Percentiles rank a stretch among this genome's conserved stretches.
Conservation (phyloP, 1,140 invertebrate species). For the Brachionus asplanchnoidis region DNA sequence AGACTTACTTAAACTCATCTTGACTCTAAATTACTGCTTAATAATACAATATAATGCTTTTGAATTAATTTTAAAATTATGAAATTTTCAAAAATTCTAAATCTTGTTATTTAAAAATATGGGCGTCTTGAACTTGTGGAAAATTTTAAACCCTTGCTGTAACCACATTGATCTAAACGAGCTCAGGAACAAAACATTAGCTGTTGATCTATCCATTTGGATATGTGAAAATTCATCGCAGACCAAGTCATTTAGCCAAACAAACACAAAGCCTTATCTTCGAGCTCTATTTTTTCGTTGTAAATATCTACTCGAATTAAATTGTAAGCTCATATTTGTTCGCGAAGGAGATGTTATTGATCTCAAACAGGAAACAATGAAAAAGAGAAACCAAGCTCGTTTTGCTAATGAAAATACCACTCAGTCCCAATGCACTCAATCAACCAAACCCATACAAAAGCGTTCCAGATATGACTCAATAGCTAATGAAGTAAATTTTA, state of each 20-base stretch:
- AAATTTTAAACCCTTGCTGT: slow-evolving; percentile 49
- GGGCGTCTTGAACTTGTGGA: slow-evolving; percentile 54
- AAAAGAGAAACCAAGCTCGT: slow-evolving; percentile 46
- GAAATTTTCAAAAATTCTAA: background rate
- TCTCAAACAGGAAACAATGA: slow-evolving; percentile 71
- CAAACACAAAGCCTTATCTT: slow-evolving; percentile 49
- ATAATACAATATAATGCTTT: too few relatives aligned
- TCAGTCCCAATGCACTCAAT: background rate
- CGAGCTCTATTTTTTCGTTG: slow-evolving; percentile 67
- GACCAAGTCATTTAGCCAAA: slow-evolving; percentile 47
- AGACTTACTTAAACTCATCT: too few relatives aligned
- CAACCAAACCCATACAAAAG: background rate
- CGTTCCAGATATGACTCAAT: background rate
- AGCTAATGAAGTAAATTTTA: slow-evolving; percentile 26
- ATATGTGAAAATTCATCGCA: slow-evolving; percentile 49
- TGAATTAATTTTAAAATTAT: too few relatives aligned
- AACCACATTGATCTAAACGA: slow-evolving; percentile 45
- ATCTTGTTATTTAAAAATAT: too few relatives aligned
- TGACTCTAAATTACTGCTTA: too few relatives aligned
- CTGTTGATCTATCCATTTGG: slow-evolving; percentile 55
- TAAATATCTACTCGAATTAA: slow-evolving; percentile 67
- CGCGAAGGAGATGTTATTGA: slow-evolving; percentile 77
- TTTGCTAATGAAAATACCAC: background rate
- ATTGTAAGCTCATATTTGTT: slow-evolving; percentile 75
- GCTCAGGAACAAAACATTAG: slow-evolving; percentile 50